phyloP scores from a whole-genome alignment of 2,113 vertebrate genomes.

The Hylia prasina region DNA sequence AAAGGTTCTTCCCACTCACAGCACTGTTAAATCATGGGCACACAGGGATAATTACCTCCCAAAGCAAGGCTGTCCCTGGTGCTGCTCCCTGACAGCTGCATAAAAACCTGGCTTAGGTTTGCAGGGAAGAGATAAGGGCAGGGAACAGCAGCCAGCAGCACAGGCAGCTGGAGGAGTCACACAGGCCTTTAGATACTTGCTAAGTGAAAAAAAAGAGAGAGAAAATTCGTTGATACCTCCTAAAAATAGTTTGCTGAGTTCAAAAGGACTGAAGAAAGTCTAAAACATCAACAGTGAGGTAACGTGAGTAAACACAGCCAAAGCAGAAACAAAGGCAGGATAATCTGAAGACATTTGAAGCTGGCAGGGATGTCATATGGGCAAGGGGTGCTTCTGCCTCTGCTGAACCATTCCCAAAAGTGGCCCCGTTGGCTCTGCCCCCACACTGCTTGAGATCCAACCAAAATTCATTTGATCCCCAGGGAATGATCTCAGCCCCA shows the following conservation, averaged over 20 bases:
- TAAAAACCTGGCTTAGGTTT: neutral
- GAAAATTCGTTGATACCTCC: neutral
- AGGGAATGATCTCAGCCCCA: accelerated
- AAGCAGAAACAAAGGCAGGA: neutral
- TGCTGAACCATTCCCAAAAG: accelerated
- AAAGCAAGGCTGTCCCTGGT: neutral
- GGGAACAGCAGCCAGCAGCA: neutral
- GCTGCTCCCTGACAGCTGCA: neutral
- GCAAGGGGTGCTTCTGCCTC: neutral
- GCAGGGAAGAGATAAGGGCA: conserved; percentile 10
- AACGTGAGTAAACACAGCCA: neutral
- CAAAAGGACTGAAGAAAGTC: neutral
- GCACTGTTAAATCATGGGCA: neutral
- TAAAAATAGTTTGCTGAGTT: neutral
- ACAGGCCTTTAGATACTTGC: neutral
- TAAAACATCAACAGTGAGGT: neutral
- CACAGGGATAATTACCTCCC: neutral
- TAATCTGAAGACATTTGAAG: neutral
- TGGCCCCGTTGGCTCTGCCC: neutral
- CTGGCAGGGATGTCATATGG: neutral
- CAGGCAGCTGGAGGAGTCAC: neutral
- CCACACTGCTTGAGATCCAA: neutral
- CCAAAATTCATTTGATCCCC: neutral
- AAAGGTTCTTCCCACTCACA: neutral
- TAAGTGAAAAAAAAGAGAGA: neutral